Percentiles rank a stretch among this genome's conserved stretches.
These are phyloP conservation scores for Meteorus colon DNA, from an alignment of 2,888 invertebrate species.

Conservation along the genomic window DNA sequence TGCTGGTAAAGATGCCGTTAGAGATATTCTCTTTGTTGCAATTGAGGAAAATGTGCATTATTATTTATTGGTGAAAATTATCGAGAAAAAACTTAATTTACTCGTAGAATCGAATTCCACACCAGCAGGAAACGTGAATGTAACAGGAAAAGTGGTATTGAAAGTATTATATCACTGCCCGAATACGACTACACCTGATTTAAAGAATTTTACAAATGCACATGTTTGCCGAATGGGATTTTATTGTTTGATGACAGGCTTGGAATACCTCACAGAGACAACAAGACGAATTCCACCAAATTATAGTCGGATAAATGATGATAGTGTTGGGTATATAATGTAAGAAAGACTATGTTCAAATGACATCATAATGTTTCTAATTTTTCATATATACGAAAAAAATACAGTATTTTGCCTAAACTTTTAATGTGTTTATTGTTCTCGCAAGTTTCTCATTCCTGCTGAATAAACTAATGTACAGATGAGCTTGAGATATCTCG, in stretches of 20 bases:
- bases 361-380: slow-evolving; percentile 28
- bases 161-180: slow-evolving; percentile 68
- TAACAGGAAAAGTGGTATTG: slow-evolving; percentile 57
- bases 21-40: slow-evolving; percentile 55
- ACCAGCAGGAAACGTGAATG: slow-evolving; percentile 43
- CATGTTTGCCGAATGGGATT: slow-evolving; percentile 60
- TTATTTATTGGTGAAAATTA: slow-evolving; percentile 59
- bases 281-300: slow-evolving; percentile 65
- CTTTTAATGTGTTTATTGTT: slow-evolving; percentile 15
- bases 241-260: slow-evolving; percentile 62
- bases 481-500: background rate
- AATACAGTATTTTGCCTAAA: slow-evolving; percentile 23
- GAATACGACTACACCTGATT: background rate
- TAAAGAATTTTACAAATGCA: background rate
- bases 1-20: slow-evolving; percentile 50
- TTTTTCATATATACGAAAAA: slow-evolving; percentile 23
- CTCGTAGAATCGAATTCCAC: slow-evolving; percentile 56
- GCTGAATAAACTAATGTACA: slow-evolving; percentile 3
- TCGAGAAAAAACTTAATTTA: slow-evolving; percentile 65
- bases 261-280: slow-evolving; percentile 63
- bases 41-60: slow-evolving; percentile 2
- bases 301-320: slow-evolving; percentile 61
- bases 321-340: slow-evolving; percentile 64
- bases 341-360: slow-evolving; percentile 43
- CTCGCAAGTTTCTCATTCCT: slow-evolving; percentile 30